Base-by-base conservation (phyloP, 2,113 vertebrate genomes). In the Dipodomys stephensi region DNA sequence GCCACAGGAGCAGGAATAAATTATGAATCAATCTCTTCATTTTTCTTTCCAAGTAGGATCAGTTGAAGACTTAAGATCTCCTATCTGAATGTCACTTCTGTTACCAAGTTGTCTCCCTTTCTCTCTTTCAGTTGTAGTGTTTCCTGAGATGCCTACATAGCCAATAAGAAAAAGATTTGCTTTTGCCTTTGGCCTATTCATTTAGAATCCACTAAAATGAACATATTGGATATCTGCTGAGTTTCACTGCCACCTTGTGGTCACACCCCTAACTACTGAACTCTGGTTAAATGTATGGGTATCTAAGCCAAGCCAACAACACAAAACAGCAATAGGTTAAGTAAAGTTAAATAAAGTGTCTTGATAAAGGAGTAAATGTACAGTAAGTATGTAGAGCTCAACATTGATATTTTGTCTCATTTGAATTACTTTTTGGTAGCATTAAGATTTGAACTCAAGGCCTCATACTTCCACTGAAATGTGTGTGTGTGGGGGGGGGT, bases 221-320 rank as follows among this genome's bases (percentile, higher is more conserved):
- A 2, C 3, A 0, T 20, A 0, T 23, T 84, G 67, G 25, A 0
- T 35, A 65, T 20, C 4, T 68, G 39, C 44, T 57, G 68, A 53
- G 68, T 12, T 15, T 6, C 60, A 57, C 78, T 72, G 6, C 78
- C 86, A 30, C 60, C 91, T 81, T 39, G 86, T 93, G 93, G 95
- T 76, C 82, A 93, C 28, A 44, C 30, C 15, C 39, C 19, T 76
- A 67, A 77, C 20, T 44, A 25, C 57, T 32, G 53, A 90, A 53
- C 23, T 28, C 7, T 32, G 16, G 7, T 30, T 77, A 15, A 57
- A 67, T 19, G 25, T 39, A 6, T 39, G 39, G 39, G 39, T 39
- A 39, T 5, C 39, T 39, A 39, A 39, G 39, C 39, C 39, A 39
- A 39, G 39, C 39, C 39, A 39, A 39, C 39, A 23, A 20, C 4